Evolutionary conservation across 2,113 vertebrate genomes (phyloP), one percentile per base, ranked within the genome.

Genomic region (Pholis gunnellus): DNA sequence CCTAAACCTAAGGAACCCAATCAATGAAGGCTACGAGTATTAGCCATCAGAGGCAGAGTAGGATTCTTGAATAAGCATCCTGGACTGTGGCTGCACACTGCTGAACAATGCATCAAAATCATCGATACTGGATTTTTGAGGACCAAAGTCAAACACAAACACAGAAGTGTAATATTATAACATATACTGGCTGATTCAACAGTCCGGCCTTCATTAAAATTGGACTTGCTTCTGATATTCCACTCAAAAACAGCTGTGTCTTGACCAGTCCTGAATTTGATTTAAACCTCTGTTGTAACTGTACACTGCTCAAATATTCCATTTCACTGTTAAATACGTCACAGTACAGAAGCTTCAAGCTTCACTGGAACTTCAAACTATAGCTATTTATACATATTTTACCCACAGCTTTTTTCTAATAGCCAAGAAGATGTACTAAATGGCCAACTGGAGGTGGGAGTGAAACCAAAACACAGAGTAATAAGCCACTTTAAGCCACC

Each of bases 401-500:
- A 22, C 38, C 59, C 9, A 5, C 27, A 61, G 22, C 9, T 29
- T 6, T 59, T 25, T 65, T 66, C 20, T 44, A 44, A 44, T 27
- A 44, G n/a, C 40, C 1, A 22, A 66, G 6, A 65, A 66, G n/a
- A 25, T 25, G 7, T 29, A 69, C 25, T 3, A 52, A 7, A 9
- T 5, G 22, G 20, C 27, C 40, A 59, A 29, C 61, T 27, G 27
- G 18, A 67, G 10, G n/a, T 75, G 66, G 71, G 25, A 57, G n/a
- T 4, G 59, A 71, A 81, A 68, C 31, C 17, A 27, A 79, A 89
- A 70, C 79, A 70, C 72, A 42, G 22, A 29, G 60, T 38, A 57
- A 52, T 82, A 79, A 73, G 79, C 79, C 70, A 18, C 42, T 44
- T 20, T 85, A 84, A 86, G 59, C 84, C 72, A 34, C 60, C 9